Conservation (phyloP, 23 tunicate species). For the Halocynthia aurantium region DNA sequence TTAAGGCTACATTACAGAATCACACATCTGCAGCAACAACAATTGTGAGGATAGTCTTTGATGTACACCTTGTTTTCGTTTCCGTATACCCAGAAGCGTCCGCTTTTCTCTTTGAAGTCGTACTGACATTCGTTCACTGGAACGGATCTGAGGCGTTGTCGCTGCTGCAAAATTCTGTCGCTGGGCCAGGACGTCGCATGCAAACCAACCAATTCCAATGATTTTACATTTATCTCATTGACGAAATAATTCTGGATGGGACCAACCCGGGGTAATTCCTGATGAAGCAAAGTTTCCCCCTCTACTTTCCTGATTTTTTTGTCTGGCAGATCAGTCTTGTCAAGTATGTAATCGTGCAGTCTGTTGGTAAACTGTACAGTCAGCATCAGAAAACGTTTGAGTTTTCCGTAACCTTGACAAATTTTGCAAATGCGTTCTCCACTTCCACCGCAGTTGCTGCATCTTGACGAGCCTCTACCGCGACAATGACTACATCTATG, state of each 20-base stretch:
- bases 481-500: slow-evolving; percentile 27
- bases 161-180: slow-evolving; percentile 61
- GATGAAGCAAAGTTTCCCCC: slow-evolving; percentile 69
- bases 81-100: slow-evolving; percentile 93
- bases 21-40: slow-evolving; percentile 49
- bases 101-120: slow-evolving; percentile 44
- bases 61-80: slow-evolving; percentile 51
- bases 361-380: slow-evolving; percentile 49
- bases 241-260: slow-evolving; percentile 37
- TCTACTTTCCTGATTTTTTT: slow-evolving; percentile 52
- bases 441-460: slow-evolving; percentile 45
- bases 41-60: slow-evolving; percentile 78
- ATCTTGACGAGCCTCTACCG: slow-evolving; percentile 45
- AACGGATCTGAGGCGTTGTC: slow-evolving; percentile 57
- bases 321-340: slow-evolving; percentile 69
- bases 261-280: slow-evolving; percentile 37
- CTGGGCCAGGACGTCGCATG: slow-evolving; percentile 57
- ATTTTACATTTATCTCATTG: slow-evolving; percentile 44
- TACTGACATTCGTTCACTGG: slow-evolving; percentile 83
- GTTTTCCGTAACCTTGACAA: slow-evolving; percentile 52
- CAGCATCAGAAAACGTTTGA: slow-evolving; percentile 69
- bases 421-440: slow-evolving; percentile 43
- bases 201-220: slow-evolving; percentile 33
- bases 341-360: slow-evolving; percentile 51
- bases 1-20: no score